Base-by-base conservation (phyloP, 2,797 vertebrate genomes). In the Premnoplex brunnescens region DNA sequence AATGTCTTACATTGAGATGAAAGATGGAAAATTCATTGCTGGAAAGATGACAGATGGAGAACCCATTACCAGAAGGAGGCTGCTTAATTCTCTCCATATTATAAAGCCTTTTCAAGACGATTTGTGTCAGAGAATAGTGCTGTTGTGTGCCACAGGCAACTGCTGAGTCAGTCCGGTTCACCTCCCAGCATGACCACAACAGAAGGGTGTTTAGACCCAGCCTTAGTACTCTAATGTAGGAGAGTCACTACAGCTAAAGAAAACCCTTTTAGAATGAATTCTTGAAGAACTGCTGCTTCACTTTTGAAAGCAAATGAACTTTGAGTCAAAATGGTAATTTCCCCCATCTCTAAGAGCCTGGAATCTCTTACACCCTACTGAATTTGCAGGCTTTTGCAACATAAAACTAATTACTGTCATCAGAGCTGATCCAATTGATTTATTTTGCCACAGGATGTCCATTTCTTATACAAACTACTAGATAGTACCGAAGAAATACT, bases 101-200 rank as follows among this genome's bases (percentile, higher is more conserved):
- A 44, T 21, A 44, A 44, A 44, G 44, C 20, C 20, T 77, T 75
- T 18, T 63, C 23, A 32, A 14, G 49, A 60, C 13, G 16, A 24
- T 85, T 74, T 63, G 28, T 74, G 48, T 79, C 17, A 2, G 21
- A 48, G 27, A 82, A 16, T 17, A 55, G 22, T 22, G n/a, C 43
- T 69, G 43, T 6, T 84, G 18, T 39, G 73, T 73, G 54, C 46
- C 62, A 51, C 59, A 37, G 59, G 55, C 7, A 30, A 19, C 34
- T 44, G 43, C 62, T 90, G 46, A 37, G 51, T 59, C 49, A 9
- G 11, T 62, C 41, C 49, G 34, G 22, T 72, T 92, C 60, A 18
- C 27, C 22, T 91, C 46, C 39, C 30, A 54, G 12, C 41, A 26
- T 0, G 0, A 52, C 48, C 63, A 5, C 63, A 43, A 26, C 59